These are phyloP conservation scores for Rhagonycha fulva DNA, from an alignment of 2,888 invertebrate genomes.

Conservation along the genomic window DNA sequence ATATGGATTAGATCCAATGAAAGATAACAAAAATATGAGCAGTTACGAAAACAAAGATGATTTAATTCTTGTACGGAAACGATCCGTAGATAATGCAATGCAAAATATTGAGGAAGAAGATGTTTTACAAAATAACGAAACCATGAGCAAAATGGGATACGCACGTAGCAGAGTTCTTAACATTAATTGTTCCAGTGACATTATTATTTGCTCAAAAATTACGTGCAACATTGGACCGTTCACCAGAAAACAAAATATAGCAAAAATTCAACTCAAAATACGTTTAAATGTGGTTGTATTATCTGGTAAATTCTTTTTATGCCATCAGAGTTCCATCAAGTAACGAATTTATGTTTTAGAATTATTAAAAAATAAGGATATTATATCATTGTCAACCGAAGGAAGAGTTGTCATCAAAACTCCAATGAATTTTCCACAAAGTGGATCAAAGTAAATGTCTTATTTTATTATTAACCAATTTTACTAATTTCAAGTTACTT, in stretches of 20 bases:
- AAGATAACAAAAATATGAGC: neutral
- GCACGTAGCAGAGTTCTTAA: conserved; percentile 43
- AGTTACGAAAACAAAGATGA: neutral
- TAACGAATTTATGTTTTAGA: conserved; percentile 35
- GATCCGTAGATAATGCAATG: neutral
- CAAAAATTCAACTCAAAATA: conserved; percentile 48
- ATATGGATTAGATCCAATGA: neutral
- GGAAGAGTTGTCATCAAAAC: conserved; percentile 43
- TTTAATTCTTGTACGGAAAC: neutral
- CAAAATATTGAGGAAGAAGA: neutral
- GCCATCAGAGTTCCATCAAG: neutral
- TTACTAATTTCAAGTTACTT: neutral
- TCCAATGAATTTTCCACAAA: conserved; percentile 41
- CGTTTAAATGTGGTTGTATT: conserved; percentile 46
- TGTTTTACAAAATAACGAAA: neutral
- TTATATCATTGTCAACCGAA: conserved; percentile 49
- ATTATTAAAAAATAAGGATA: conserved; percentile 45
- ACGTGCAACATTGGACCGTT: conserved; percentile 51
- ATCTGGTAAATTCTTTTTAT: conserved; percentile 39
- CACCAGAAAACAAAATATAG: conserved; percentile 43
- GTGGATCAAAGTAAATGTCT: conserved; percentile 28
- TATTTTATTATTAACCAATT: neutral
- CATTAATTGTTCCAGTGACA: conserved; percentile 49
- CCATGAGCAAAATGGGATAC: conserved; percentile 2
- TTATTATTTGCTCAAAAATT: conserved; percentile 46